phyloP scores from a whole-genome alignment of 23 tunicate genomes.

The Trididemnum clinides region DNA sequence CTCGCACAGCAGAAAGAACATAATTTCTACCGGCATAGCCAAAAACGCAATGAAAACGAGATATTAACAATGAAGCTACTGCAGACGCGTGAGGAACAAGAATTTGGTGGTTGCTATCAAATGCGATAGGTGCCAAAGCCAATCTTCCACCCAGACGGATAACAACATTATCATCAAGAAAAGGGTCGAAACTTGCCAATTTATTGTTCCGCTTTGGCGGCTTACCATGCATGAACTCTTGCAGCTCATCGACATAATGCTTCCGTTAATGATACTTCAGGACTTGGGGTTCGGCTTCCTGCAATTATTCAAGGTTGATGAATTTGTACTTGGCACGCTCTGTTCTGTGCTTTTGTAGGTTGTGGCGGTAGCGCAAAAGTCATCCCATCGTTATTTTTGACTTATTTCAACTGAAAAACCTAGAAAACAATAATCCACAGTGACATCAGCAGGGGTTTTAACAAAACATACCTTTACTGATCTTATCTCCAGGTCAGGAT shows the following conservation, averaged over 20 bases:
- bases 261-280: not conserved
- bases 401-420: slow-evolving; percentile 27
- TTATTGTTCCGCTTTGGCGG: not conserved
- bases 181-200: not conserved
- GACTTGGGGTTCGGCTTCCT: not conserved
- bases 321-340: not conserved
- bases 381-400: slow-evolving; percentile 13
- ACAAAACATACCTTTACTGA: too few relatives aligned
- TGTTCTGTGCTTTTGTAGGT: not conserved
- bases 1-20: not conserved
- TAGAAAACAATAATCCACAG: not conserved
- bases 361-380: slow-evolving; percentile 13
- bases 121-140: not conserved
- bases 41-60: not conserved
- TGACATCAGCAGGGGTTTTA: too few relatives aligned
- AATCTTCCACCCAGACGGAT: not conserved
- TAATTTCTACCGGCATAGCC: not conserved
- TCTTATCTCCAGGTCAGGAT: too few relatives aligned
- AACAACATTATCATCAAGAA: not conserved
- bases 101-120: not conserved
- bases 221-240: not conserved
- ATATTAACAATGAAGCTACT: not conserved
- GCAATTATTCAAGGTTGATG: not conserved
- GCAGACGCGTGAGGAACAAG: not conserved
- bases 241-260: not conserved